Base-by-base conservation (phyloP, 2,113 vertebrate genomes). In the Python bivittatus region DNA sequence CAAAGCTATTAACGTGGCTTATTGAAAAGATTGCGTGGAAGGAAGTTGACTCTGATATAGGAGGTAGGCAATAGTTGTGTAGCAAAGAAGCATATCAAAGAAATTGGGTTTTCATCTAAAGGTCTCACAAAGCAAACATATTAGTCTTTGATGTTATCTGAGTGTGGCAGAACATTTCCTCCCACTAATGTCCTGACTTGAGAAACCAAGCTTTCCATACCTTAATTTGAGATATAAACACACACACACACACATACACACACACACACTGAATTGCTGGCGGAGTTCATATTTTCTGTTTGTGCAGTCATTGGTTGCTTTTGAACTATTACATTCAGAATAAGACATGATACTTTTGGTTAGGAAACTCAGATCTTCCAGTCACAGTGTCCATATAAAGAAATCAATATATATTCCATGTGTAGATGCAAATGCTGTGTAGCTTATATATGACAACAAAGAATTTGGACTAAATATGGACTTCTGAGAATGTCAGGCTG, bases 1-100 rank as follows among this genome's bases (percentile, higher is more conserved):
- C 97, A 96, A 97, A 98, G 95, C 97, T 98, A 96, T 98, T 98
- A 97, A 97, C 97, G 97, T 97, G 97, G 97, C 68, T 17, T 42
- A 94, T 90, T 91, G 93, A 88, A 79, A 22, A 38, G 33, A 1
- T 0, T 38, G 33, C 33, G 17, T 38, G 17, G 33, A 42, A 79
- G 72, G 72, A 79, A 79, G 33, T 22, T 22, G 72, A 42, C 7
- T 9, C 17, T 7, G 17, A 38, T 20, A 17, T 6, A 79, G 68
- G 68, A 38, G 13, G 6, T 17, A 33, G 68, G 15, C 15, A 1
- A 38, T 13, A 9, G 25, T 3, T 86, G 33, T 11, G 42, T 20
- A 17, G 86, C 6, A 48, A 57, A n/a, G 17, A 15, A 22, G 22
- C 20, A 6, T 13, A 15, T 20, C 0, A 0, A 57, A 20, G 88